Evolutionary conservation across 2,113 vertebrate genomes (phyloP).

Genomic region (Lucifuga dentata): DNA sequence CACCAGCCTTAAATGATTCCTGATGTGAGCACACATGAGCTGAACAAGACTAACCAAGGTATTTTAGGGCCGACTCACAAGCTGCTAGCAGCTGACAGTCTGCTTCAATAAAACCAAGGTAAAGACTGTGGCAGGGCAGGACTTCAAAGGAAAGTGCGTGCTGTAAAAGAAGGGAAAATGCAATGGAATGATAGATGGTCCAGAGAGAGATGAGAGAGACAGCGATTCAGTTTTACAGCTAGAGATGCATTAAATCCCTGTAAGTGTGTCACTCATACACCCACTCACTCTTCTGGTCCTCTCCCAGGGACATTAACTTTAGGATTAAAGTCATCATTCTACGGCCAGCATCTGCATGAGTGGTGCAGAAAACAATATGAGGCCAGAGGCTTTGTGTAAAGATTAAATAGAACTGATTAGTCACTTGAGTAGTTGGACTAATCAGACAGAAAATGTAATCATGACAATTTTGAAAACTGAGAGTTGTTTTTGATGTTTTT

Average conservation of each 20-base stretch:
- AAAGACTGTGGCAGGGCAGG: constrained; percentile 16
- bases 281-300: constrained; percentile 46
- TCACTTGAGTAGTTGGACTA: neutral
- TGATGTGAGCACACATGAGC: constrained; percentile 28
- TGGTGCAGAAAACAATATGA: neutral
- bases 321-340: constrained; percentile 64
- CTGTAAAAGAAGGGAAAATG: constrained; percentile 18
- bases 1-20: constrained; percentile 32
- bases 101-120: constrained; percentile 32
- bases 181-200: constrained; percentile 45
- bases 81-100: constrained; percentile 39
- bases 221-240: constrained; percentile 32
- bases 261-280: constrained; percentile 65
- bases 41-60: constrained; percentile 7
- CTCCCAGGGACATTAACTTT: constrained; percentile 53
- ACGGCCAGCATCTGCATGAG: constrained; percentile 18
- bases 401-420: constrained; percentile 24
- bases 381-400: constrained; percentile 6
- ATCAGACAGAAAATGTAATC: neutral
- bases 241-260: constrained; percentile 52
- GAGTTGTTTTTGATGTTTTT: neutral
- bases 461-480: neutral
- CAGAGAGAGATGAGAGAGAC: constrained; percentile 40
- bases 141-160: constrained; percentile 54
- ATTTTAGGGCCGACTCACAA: constrained; percentile 13